Base-by-base conservation (phyloP, 2,113 vertebrate genomes). In the Lepisosteus osseus region DNA sequence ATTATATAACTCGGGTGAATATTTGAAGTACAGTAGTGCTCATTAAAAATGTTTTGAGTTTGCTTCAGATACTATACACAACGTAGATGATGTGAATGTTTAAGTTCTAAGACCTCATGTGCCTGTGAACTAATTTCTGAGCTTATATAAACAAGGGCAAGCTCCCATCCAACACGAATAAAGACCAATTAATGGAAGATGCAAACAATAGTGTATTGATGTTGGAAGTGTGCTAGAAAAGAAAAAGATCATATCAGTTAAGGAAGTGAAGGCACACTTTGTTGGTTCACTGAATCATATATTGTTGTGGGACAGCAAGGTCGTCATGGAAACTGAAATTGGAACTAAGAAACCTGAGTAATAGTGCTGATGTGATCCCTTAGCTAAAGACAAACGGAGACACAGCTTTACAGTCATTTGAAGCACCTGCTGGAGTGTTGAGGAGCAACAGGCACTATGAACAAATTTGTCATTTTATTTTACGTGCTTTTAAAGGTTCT, bases 261-360 rank as follows among this genome's bases (percentile, higher is more conserved):
- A 62, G 29, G 13, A 43, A 40, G 57, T 17, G 8, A 55, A 71
- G 45, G 70, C 12, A 14, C 61, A 63, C 61, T 12, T 65, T 62
- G 57, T 71, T 55, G 29, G n/a, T n/a, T 57, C 67, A 71, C 80
- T 87, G 77, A 92, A 86, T 89, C 87, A 87, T 88, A 90, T 74
- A 90, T 89, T 69, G 65, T 77, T 72, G 51, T 65, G 17, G 69
- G 77, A 80, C 74, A 47, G 80, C 76, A 67, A 54, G 75, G 91
- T 88, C 79, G 66, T 88, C 88, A 90, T 91, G 88, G 90, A 82
- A 84, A 93, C 87, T 54, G 86, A 93, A 91, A 91, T 81, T 71
- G 72, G 85, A 91, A 90, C 88, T 88, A 78, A 80, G 90, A 89
- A 91, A 92, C 89, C 84, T 2, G 90, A 92, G 87, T 83, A 51